Conservation (phyloP, 1,140 invertebrate species). For the Ridgeia piscesae region DNA sequence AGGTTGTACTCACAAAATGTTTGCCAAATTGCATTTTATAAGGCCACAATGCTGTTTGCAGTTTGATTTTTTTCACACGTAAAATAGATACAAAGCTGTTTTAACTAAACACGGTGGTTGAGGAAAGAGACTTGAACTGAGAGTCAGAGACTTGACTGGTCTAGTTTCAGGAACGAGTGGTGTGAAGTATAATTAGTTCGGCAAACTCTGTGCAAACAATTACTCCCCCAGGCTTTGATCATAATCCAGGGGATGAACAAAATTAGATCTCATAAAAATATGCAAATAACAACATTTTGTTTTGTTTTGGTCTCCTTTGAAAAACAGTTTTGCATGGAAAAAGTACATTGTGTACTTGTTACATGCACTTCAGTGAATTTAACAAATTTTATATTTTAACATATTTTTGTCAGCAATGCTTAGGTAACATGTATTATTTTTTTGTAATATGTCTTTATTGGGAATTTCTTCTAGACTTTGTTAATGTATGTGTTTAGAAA, state of each 20-base stretch:
- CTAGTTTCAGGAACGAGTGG: too few relatives aligned
- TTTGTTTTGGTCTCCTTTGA: neutral
- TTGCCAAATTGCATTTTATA: neutral
- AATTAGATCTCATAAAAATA: neutral
- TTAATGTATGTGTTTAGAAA: neutral
- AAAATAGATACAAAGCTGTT: too few relatives aligned
- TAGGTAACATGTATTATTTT: neutral
- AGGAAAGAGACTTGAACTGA: too few relatives aligned
- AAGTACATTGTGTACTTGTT: neutral
- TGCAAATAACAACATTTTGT: neutral
- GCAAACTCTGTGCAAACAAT: too few relatives aligned
- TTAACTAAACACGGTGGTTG: too few relatives aligned
- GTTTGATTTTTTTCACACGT: too few relatives aligned
- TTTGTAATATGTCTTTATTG: neutral
- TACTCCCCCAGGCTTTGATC: too few relatives aligned
- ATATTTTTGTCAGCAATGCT: neutral
- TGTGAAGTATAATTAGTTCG: too few relatives aligned
- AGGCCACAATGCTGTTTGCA: neutral
- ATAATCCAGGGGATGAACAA: too few relatives aligned
- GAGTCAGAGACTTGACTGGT: too few relatives aligned
- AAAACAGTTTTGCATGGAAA: neutral
- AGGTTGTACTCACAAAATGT: too few relatives aligned
- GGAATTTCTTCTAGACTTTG: neutral
- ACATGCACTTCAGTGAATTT: neutral
- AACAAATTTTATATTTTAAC: neutral